Evolutionary conservation across 2,888 invertebrate species (phyloP).

Genomic region (Vandiemenella viatica): DNA sequence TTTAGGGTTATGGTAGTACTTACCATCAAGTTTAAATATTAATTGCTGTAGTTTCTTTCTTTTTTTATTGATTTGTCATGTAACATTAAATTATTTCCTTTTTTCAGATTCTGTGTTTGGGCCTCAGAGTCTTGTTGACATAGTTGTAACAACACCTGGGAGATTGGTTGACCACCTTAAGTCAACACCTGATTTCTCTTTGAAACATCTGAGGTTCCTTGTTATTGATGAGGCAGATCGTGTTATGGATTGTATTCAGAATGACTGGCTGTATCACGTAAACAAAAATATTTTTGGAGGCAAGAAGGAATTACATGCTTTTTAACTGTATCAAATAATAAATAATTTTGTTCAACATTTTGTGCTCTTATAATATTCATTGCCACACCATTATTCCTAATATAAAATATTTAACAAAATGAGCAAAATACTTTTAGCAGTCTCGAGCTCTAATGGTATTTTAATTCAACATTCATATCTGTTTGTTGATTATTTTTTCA

Average conservation of each 20-base stretch:
- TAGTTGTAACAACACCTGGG: conserved; percentile 86
- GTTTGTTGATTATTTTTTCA: too few species aligned
- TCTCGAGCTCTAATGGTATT: too few species aligned
- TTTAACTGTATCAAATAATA: too few species aligned
- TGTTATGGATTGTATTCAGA: conserved; percentile 79
- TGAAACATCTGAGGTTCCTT: conserved; percentile 56
- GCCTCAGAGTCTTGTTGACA: conserved; percentile 52
- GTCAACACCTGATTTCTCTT: conserved; percentile 60
- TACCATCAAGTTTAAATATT: not conserved
- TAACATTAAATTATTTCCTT: too few species aligned
- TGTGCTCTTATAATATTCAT: too few species aligned
- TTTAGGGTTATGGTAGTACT: too few species aligned
- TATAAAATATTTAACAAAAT: too few species aligned
- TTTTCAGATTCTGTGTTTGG: conserved; percentile 41
- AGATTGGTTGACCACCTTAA: conserved; percentile 83
- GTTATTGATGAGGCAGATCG: conserved; percentile 96
- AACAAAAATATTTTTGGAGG: conserved; percentile 40
- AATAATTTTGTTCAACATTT: too few species aligned
- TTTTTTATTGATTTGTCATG: conserved; percentile 18
- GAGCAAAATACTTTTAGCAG: too few species aligned
- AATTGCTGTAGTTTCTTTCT: conserved; percentile 23
- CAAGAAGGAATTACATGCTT: too few species aligned
- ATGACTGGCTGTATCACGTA: conserved; percentile 58
- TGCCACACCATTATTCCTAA: too few species aligned
- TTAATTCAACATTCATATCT: too few species aligned